Conservation (phyloP, 2,113 vertebrate genomes). For the Ranitomeya imitator region DNA sequence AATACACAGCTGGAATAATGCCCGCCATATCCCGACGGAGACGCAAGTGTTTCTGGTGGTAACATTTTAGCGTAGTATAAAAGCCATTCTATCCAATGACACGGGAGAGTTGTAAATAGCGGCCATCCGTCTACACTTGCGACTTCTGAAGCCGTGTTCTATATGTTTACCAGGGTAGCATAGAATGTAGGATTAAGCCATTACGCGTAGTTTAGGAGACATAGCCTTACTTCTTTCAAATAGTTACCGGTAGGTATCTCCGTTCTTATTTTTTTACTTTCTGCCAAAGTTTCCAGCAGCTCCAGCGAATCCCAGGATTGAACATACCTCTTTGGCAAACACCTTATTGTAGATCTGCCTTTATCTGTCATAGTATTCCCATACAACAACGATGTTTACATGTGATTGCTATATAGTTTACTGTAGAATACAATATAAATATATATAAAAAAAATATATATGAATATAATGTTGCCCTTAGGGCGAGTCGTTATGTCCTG, state of each 20-base stretch:
- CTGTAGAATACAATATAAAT: constrained; percentile 62
- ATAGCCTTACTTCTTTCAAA: constrained; percentile 72
- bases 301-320: constrained; percentile 62
- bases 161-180: constrained; percentile 54
- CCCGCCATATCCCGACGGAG: constrained; percentile 3
- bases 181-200: constrained; percentile 68
- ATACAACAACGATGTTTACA: constrained; percentile 78
- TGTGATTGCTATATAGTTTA: constrained; percentile 80
- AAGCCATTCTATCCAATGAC: constrained; percentile 63
- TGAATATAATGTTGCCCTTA: constrained; percentile 70
- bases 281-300: constrained; percentile 54
- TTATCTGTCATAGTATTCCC: constrained; percentile 79
- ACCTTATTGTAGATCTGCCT: constrained; percentile 78
- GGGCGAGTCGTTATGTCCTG: constrained; percentile 74
- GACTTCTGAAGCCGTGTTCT: constrained; percentile 26
- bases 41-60: not conserved
- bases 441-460: constrained; percentile 62
- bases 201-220: constrained; percentile 71
- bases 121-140: constrained; percentile 28
- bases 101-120: constrained; percentile 4
- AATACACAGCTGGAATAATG: constrained; percentile 50
- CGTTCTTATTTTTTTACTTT: constrained; percentile 57
- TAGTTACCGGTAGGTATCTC: constrained; percentile 59
- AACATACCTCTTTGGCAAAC: constrained; percentile 75
- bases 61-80: constrained; percentile 55